Percentiles rank a stretch among this genome's conserved stretches.
phyloP scores from a whole-genome alignment of 2,113 vertebrate species.

The Clarias macrocephalus region DNA sequence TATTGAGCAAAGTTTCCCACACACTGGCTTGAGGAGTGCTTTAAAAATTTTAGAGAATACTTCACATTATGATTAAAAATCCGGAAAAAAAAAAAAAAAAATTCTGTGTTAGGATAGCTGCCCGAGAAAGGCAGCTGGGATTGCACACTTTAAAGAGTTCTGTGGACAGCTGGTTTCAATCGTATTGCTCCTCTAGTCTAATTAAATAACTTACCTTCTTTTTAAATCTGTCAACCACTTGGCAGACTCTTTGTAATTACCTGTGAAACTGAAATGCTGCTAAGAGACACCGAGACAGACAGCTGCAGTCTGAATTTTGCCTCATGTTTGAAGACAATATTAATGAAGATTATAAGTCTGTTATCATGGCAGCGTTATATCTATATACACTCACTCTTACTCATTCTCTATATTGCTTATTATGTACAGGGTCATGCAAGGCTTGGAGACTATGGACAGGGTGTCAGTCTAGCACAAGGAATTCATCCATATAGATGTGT shows the following conservation, averaged over 20 bases:
- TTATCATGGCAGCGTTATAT: conserved; percentile 13
- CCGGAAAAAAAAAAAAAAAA: background rate
- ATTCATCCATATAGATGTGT: background rate
- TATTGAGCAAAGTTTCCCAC: background rate
- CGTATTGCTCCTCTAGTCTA: conserved; percentile 27
- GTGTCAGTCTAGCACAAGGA: too few relatives aligned
- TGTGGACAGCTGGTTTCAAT: conserved; percentile 28
- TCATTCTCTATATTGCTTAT: background rate
- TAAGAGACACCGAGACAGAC: background rate
- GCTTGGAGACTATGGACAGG: too few relatives aligned
- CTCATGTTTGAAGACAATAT: background rate
- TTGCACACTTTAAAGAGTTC: conserved; percentile 10
- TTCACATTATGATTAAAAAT: background rate
- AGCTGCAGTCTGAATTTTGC: conserved; percentile 2
- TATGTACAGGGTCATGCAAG: too few relatives aligned
- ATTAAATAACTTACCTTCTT: conserved; percentile 45
- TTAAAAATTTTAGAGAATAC: background rate
- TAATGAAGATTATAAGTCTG: conserved; percentile 31
- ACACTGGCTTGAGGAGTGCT: background rate
- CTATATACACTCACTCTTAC: background rate
- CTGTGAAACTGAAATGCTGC: conserved; percentile 31
- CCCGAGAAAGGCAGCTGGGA: conserved; percentile 18
- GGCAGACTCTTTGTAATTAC: conserved; percentile 37
- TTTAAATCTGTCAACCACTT: conserved; percentile 20
- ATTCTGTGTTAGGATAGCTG: conserved; percentile 14